Evolutionary conservation across 2,888 invertebrate species (phyloP).

Genomic region (Cryptus armator): DNA sequence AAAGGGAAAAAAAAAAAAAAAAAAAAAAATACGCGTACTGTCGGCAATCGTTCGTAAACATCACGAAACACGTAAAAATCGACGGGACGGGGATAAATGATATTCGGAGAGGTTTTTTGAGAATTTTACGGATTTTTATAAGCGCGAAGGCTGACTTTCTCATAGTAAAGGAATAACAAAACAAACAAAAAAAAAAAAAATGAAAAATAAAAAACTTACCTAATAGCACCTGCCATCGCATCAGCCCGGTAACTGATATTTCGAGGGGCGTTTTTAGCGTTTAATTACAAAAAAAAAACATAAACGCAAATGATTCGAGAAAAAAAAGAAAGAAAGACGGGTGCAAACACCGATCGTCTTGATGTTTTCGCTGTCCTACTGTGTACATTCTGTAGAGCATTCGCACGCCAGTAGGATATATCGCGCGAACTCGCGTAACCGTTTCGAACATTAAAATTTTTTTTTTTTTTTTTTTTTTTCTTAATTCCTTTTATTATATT

Average conservation of each 20-base stretch:
- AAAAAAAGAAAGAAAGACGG: slow-evolving; percentile 8
- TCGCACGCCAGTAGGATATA: slow-evolving; percentile 67
- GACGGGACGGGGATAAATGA: background rate
- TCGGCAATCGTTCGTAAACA: background rate
- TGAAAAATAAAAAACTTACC: background rate
- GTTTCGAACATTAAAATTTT: background rate
- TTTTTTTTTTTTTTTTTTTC: slow-evolving; percentile 7
- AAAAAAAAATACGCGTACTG: background rate
- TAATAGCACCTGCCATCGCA: slow-evolving; percentile 74
- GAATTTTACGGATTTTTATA: slow-evolving; percentile 75
- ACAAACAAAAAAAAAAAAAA: background rate
- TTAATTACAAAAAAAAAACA: slow-evolving; percentile 14
- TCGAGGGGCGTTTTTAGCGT: slow-evolving; percentile 54
- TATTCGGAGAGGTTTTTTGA: slow-evolving; percentile 69
- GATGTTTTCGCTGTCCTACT: slow-evolving; percentile 79
- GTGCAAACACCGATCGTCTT: slow-evolving; percentile 75
- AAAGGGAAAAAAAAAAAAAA: slow-evolving; percentile 6
- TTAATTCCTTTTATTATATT: slow-evolving; percentile 21
- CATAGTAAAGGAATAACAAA: slow-evolving; percentile 53
- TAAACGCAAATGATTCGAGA: background rate
- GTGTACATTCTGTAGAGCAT: slow-evolving; percentile 78
- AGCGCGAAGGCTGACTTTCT: slow-evolving; percentile 73
- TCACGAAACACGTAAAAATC: background rate
- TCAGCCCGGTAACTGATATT: slow-evolving; percentile 76
- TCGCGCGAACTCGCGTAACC: slow-evolving; percentile 71